phyloP scores from a whole-genome alignment of 2,888 invertebrate genomes.

The Megastigmus dorsalis region DNA sequence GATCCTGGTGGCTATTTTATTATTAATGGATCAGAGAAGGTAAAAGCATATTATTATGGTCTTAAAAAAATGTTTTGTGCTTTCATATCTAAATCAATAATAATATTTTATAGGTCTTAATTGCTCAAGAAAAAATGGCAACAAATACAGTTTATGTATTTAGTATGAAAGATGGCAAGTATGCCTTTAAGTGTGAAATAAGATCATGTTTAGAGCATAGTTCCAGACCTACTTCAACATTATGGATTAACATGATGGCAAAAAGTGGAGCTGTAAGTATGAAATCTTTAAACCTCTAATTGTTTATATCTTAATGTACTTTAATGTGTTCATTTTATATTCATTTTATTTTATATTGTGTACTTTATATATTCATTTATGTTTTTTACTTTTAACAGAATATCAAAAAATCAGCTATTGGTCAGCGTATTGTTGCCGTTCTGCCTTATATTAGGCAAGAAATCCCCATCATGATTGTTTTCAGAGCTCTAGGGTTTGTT shows the following conservation, averaged over 20 bases:
- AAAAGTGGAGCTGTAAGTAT: slow-evolving; percentile 86
- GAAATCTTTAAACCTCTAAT: not conserved
- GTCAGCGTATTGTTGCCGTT: slow-evolving; percentile 97
- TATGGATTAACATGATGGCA: slow-evolving; percentile 99
- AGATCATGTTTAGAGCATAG: slow-evolving; percentile 94
- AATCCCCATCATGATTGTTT: slow-evolving; percentile 99
- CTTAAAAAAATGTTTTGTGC: not conserved
- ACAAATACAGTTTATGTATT: slow-evolving; percentile 99
- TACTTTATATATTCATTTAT: not conserved
- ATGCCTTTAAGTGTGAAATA: slow-evolving; percentile 98
- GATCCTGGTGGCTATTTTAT: slow-evolving; percentile 99
- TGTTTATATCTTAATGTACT: not conserved
- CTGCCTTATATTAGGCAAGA: slow-evolving; percentile 99
- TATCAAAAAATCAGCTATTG: slow-evolving; percentile 98
- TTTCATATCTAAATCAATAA: not conserved
- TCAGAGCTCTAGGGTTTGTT: slow-evolving; percentile 98
- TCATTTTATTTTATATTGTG: no score
- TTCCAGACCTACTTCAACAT: slow-evolving; percentile 96
- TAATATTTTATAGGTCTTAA: slow-evolving; percentile 80
- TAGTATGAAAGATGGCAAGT: slow-evolving; percentile 99
- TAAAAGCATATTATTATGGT: slow-evolving; percentile 56
- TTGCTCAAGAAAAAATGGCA: slow-evolving; percentile 99
- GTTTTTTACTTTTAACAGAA: slow-evolving; percentile 74
- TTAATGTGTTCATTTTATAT: no score
- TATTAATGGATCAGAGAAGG: slow-evolving; percentile 99